phyloP scores from a whole-genome alignment of 2,888 invertebrate genomes.

The Andrena marginata region DNA sequence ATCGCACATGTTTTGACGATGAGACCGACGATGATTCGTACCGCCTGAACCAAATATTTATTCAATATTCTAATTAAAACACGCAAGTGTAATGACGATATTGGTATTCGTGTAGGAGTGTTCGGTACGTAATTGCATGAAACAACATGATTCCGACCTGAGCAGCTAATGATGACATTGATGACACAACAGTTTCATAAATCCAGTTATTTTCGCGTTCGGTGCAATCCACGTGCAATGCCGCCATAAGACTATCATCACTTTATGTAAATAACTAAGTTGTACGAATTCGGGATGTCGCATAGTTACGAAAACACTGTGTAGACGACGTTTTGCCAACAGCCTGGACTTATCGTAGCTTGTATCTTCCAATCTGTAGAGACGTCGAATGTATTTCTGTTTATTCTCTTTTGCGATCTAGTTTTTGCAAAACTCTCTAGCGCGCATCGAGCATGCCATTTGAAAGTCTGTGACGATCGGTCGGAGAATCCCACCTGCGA shows the following conservation, averaged over 20 bases:
- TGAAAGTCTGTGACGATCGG: conserved; percentile 3
- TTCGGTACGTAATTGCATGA: too few relatives aligned
- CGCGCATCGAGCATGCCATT: conserved; percentile 32
- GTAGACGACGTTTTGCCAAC: conserved; percentile 9
- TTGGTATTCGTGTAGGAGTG: too few relatives aligned
- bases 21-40: too few relatives aligned
- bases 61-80: too few relatives aligned
- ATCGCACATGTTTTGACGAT: too few relatives aligned
- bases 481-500: too few relatives aligned
- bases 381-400: neutral
- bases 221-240: neutral
- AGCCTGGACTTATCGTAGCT: conserved; percentile 14
- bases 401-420: conserved; percentile 1
- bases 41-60: too few relatives aligned
- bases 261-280: neutral
- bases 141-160: too few relatives aligned
- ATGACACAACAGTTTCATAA: too few relatives aligned
- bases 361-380: conserved; percentile 10
- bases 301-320: conserved; percentile 14
- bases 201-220: too few relatives aligned
- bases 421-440: neutral
- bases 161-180: too few relatives aligned
- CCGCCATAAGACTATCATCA: neutral
- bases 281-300: conserved; percentile 22
- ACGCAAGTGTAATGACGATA: too few relatives aligned